Conservation (phyloP, 2,888 invertebrate species). For the Eucriotettix oculatus region DNA sequence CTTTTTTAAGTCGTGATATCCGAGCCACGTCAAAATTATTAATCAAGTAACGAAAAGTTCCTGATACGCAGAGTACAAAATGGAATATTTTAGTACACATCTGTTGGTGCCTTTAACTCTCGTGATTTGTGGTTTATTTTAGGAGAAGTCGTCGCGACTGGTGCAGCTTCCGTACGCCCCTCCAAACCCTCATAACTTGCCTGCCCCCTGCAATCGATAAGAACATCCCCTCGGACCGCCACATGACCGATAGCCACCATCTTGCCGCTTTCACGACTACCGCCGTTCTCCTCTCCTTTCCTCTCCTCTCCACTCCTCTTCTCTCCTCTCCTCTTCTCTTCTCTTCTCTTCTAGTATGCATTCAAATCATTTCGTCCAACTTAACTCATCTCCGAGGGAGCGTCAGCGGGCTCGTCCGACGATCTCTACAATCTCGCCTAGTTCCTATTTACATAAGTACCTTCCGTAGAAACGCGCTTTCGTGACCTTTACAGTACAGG, state of each 20-base stretch:
- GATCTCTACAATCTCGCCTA: too few species aligned
- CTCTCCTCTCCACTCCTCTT: neutral
- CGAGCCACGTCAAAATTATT: conserved; percentile 4
- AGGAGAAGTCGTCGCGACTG: neutral
- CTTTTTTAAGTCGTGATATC: neutral
- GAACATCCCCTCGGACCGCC: conserved; percentile 7
- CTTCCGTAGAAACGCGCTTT: too few species aligned
- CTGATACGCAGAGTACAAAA: conserved; percentile 9
- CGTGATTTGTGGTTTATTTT: neutral
- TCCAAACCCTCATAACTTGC: conserved; percentile 12
- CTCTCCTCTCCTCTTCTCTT: neutral
- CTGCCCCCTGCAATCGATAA: conserved; percentile 12
- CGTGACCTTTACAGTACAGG: too few species aligned
- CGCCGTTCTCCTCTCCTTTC: neutral
- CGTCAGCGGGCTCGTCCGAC: too few species aligned
- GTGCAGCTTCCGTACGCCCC: neutral
- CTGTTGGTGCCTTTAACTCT: conserved; percentile 8
- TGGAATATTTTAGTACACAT: neutral
- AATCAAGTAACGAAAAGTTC: conserved; percentile 10
- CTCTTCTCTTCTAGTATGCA: neutral
- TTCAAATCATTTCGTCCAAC: too few species aligned
- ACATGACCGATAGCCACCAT: conserved; percentile 11
- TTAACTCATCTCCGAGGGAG: too few species aligned
- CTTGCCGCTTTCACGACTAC: conserved; percentile 5
- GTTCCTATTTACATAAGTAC: too few species aligned